Conservation (phyloP, 2,113 vertebrate species). For the Tetraodon nigroviridis region DNA sequence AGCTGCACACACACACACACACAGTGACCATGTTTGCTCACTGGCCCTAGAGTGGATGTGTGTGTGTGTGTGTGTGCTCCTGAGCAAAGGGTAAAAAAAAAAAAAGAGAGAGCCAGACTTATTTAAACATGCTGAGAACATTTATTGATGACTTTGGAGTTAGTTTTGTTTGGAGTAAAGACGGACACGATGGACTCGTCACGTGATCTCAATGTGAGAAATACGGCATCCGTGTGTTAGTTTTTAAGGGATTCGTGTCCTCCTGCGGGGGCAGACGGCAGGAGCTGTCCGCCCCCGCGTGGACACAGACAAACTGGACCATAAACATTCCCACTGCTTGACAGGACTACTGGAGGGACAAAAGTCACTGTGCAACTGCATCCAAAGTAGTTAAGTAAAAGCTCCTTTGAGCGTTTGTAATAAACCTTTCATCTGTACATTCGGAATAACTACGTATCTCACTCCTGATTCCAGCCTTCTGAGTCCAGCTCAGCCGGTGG, state of each 20-base stretch:
- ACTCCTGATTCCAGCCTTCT: constrained; percentile 15
- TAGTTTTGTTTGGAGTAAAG: not conserved
- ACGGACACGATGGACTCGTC: not conserved
- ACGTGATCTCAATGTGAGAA: constrained; percentile 50
- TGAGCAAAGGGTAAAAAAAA: constrained; percentile 7
- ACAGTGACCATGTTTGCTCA: constrained; percentile 22
- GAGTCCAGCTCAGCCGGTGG: constrained; percentile 1
- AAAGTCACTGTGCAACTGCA: not conserved
- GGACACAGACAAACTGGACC: not conserved
- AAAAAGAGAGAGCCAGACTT: not conserved
- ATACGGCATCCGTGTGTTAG: constrained; percentile 48
- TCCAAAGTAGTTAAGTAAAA: too few species aligned
- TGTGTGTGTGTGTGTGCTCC: not conserved
- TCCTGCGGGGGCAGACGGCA: constrained; percentile 1
- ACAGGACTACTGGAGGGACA: not conserved
- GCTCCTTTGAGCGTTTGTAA: too few species aligned
- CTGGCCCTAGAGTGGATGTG: not conserved
- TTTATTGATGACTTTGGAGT: not conserved
- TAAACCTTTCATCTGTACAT: too few species aligned
- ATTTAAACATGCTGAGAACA: not conserved
- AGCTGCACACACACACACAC: constrained; percentile 2
- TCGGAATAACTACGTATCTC: not conserved
- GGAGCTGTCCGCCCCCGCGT: constrained; percentile 5
- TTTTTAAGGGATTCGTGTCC: constrained; percentile 38
- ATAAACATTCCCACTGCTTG: not conserved